A percentile compares a stretch with the other conserved stretches of the same genome.
Conservation (phyloP, 2,113 vertebrate genomes). For the Neomonachus schauinslandi region DNA sequence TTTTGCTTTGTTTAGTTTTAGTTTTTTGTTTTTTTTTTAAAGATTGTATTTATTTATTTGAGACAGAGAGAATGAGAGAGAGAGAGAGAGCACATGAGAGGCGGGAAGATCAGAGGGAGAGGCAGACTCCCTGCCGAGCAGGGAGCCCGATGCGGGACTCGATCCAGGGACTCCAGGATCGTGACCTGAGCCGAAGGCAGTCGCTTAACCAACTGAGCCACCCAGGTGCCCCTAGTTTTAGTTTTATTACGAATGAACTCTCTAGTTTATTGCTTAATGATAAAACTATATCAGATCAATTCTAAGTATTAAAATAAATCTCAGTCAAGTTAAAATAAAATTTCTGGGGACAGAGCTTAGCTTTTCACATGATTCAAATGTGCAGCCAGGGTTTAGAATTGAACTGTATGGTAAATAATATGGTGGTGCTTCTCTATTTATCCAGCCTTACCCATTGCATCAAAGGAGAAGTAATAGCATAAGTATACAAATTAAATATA, state of each 20-base stretch:
- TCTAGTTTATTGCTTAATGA: background rate
- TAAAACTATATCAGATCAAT: background rate
- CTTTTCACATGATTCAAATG: background rate
- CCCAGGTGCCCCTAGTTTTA: no score
- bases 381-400: background rate
- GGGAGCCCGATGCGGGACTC: no score
- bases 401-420: background rate
- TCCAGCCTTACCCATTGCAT: background rate
- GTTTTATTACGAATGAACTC: background rate
- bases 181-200: no score
- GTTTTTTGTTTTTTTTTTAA: no score
- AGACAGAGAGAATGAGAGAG: no score
- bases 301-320: background rate
- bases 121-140: no score
- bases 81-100: no score
- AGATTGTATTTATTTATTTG: no score
- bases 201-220: no score
- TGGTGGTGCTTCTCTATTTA: background rate
- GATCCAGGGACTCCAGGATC: no score
- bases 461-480: background rate
- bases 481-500: background rate
- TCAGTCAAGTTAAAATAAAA: conserved; percentile 20
- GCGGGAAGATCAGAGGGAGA: no score
- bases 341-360: background rate
- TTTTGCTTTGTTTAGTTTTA: background rate